Percentiles rank a stretch among this genome's conserved stretches.
Evolutionary conservation across 1,140 invertebrate genomes (phyloP).

Genomic region (Rhagoletis pomonella): DNA sequence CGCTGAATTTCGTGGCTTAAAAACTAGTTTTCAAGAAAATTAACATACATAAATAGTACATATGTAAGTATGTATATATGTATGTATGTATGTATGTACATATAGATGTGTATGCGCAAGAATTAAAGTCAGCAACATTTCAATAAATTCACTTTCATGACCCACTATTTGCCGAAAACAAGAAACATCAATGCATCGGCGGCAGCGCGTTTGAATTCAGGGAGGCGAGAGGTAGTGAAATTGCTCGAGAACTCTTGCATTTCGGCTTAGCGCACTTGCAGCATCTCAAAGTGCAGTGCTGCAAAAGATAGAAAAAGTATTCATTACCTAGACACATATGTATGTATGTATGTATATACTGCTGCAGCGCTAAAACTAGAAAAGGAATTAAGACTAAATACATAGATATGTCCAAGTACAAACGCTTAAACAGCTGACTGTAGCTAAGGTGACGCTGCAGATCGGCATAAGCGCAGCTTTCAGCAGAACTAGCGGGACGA

Average conservation of each 20-base stretch:
- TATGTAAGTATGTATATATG: neutral
- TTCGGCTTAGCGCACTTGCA: neutral
- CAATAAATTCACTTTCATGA: conserved; percentile 49
- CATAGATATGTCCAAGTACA: neutral
- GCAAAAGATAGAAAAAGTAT: neutral
- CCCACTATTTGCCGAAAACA: conserved; percentile 20
- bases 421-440: conserved; percentile 29
- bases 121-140: neutral
- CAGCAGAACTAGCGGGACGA: neutral
- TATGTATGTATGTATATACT: neutral
- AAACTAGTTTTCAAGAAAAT: neutral
- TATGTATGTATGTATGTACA: neutral
- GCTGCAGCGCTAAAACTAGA: neutral
- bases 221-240: neutral
- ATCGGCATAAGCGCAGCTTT: conserved; percentile 12
- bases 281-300: neutral
- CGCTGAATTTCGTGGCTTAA: neutral
- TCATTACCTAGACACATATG: neutral
- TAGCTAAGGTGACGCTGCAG: neutral
- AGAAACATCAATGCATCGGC: conserved; percentile 18
- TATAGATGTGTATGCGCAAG: neutral
- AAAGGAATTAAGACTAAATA: neutral
- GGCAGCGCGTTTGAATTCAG: neutral
- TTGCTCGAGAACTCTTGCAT: neutral
- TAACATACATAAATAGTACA: neutral